Conservation (phyloP, 2,113 vertebrate species). For the Erinaceus europaeus region DNA sequence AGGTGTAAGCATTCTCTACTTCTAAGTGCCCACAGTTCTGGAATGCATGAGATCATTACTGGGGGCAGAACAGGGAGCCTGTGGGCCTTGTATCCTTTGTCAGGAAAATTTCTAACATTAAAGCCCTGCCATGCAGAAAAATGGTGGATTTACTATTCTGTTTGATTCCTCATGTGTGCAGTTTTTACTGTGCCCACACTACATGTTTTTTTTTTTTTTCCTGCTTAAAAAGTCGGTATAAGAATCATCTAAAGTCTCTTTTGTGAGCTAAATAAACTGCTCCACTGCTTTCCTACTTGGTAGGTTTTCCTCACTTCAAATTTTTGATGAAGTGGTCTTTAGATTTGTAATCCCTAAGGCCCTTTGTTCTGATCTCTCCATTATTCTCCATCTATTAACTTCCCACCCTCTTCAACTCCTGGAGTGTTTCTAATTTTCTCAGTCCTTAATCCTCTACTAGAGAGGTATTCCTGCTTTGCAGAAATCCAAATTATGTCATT, state of each 20-base stretch:
- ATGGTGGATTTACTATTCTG: conserved; percentile 54
- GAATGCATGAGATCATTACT: conserved; percentile 28
- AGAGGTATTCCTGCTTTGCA: conserved; percentile 30
- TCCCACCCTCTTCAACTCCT: conserved; percentile 30
- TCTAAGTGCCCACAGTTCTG: neutral
- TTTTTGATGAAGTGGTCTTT: conserved; percentile 52
- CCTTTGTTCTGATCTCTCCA: conserved; percentile 29
- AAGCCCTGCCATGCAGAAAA: conserved; percentile 58
- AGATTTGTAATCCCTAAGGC: neutral
- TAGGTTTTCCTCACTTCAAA: conserved; percentile 35
- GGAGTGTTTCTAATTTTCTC: conserved; percentile 61
- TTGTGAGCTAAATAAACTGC: conserved; percentile 29
- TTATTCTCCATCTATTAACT: conserved; percentile 22
- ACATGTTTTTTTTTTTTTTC: neutral
- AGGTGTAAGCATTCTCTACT: conserved; percentile 42
- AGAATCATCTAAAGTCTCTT: conserved; percentile 37
- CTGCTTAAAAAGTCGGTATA: conserved; percentile 32
- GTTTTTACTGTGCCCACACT: conserved; percentile 45
- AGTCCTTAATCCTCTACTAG: conserved; percentile 34
- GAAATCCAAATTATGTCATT: conserved; percentile 48
- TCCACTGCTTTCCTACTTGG: conserved; percentile 15
- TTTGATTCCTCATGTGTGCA: conserved; percentile 59
- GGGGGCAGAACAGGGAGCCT: conserved; percentile 12
- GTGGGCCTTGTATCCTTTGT: conserved; percentile 45
- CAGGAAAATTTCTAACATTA: conserved; percentile 57